Evolutionary conservation across 2,797 vertebrate species (phyloP).

Genomic region (Chrysocyon brachyurus): DNA sequence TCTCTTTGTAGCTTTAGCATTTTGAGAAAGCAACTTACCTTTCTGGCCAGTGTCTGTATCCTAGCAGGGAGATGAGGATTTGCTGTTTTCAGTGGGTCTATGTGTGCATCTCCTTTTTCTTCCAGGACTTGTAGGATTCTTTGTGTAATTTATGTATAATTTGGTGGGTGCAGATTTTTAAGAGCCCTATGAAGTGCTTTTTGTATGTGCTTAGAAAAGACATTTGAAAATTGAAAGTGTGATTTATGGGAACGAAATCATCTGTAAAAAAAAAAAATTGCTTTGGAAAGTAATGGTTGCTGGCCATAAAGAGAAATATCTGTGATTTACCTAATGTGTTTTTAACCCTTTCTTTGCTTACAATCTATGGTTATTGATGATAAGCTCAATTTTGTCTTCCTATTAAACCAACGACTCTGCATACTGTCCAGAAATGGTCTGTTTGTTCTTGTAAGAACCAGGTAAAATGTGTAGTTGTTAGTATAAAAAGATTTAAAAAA

Average conservation of each 20-base stretch:
- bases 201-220: conserved; percentile 70
- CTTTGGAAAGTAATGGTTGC: conserved; percentile 78
- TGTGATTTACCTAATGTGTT: conserved; percentile 67
- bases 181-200: conserved; percentile 69
- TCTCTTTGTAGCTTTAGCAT: conserved; percentile 83
- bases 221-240: conserved; percentile 79
- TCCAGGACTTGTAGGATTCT: conserved; percentile 69
- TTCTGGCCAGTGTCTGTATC: conserved; percentile 85
- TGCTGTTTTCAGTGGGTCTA: conserved; percentile 45
- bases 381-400: conserved; percentile 61
- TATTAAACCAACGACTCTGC: conserved; percentile 34
- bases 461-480: conserved; percentile 39
- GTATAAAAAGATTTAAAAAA: conserved; percentile 34
- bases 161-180: conserved; percentile 71
- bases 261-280: conserved; percentile 74
- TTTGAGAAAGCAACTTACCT: conserved; percentile 88
- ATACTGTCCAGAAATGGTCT: neutral
- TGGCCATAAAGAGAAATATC: conserved; percentile 71
- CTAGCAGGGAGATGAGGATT: conserved; percentile 69
- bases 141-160: conserved; percentile 67
- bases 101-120: conserved; percentile 65
- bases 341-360: conserved; percentile 79
- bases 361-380: neutral
- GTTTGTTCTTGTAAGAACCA: conserved; percentile 57
- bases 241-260: conserved; percentile 56